phyloP scores from a whole-genome alignment of 2,888 invertebrate genomes.

The Tolmerus cingulatus region DNA sequence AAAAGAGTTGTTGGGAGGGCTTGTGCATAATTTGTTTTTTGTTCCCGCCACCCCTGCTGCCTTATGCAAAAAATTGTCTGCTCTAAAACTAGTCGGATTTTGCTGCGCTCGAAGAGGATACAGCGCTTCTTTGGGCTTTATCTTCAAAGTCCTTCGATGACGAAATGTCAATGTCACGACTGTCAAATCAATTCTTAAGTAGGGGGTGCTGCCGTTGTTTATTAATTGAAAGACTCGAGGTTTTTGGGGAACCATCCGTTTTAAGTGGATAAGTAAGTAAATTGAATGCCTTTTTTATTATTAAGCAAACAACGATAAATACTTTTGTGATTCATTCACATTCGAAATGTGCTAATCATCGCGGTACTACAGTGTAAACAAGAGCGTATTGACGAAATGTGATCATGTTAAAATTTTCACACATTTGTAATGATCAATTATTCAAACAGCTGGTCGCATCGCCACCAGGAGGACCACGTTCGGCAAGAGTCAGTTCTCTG shows the following conservation, averaged over 20 bases:
- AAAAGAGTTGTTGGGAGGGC: too few relatives aligned
- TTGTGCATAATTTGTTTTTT: too few relatives aligned
- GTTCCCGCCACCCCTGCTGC: too few relatives aligned
- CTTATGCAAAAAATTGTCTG: too few relatives aligned
- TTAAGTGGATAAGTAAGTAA: neutral
- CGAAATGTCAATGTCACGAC: constrained; percentile 5
- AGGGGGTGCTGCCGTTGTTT: neutral
- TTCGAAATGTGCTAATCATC: neutral
- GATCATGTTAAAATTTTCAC: neutral
- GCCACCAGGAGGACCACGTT: neutral
- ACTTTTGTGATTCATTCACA: neutral
- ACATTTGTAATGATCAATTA: neutral
- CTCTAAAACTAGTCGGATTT: too few relatives aligned
- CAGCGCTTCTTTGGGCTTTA: too few relatives aligned
- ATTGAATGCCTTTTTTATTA: neutral
- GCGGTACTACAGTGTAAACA: neutral
- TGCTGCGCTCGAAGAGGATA: too few relatives aligned
- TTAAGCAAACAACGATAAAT: neutral
- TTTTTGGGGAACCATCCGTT: neutral
- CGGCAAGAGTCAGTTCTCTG: neutral
- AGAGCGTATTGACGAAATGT: neutral
- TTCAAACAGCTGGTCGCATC: neutral
- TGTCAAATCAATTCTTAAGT: neutral
- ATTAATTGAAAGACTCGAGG: neutral
- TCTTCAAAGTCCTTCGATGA: too few relatives aligned